These are phyloP conservation scores for Gorsachius goisagi DNA, from an alignment of 2,113 vertebrate genomes.

Conservation along the genomic window DNA sequence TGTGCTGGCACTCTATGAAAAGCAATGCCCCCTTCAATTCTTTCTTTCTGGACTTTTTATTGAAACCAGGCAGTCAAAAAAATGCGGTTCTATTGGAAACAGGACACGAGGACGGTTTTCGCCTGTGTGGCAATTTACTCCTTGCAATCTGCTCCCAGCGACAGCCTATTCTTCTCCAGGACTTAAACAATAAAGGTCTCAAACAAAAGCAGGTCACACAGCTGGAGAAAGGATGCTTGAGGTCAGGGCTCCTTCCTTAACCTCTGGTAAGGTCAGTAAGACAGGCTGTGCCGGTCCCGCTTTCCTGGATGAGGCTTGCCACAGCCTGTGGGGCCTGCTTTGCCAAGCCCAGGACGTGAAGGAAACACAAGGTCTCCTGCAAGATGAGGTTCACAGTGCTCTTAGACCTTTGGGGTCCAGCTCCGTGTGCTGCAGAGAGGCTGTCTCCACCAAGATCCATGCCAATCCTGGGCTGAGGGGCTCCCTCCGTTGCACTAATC, in stretches of 20 bases:
- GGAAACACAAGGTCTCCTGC: not conserved
- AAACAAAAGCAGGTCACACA: not conserved
- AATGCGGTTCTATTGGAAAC: slow-evolving; percentile 23
- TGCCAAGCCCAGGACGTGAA: not conserved
- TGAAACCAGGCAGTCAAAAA: slow-evolving; percentile 38
- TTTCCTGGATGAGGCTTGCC: not conserved
- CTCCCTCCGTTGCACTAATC: not conserved
- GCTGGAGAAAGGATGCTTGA: not conserved
- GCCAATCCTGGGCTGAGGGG: not conserved
- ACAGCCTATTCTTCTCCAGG: slow-evolving; percentile 24
- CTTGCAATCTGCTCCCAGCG: not conserved
- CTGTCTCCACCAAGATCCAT: not conserved
- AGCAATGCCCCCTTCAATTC: not conserved
- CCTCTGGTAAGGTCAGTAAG: not conserved
- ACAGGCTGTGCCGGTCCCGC: not conserved
- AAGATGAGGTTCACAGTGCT: not conserved
- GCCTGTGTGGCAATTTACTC: slow-evolving; percentile 37
- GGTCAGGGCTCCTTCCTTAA: slow-evolving; percentile 15
- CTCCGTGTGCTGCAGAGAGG: not conserved
- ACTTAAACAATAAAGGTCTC: slow-evolving; percentile 31
- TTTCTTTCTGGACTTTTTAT: slow-evolving; percentile 16
- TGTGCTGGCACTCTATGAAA: slow-evolving; percentile 41
- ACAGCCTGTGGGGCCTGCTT: not conserved
- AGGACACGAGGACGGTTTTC: not conserved
- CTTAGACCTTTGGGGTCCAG: not conserved